Evolutionary conservation across 2,113 vertebrate genomes (phyloP).

Genomic region (Myiagra hebetior): DNA sequence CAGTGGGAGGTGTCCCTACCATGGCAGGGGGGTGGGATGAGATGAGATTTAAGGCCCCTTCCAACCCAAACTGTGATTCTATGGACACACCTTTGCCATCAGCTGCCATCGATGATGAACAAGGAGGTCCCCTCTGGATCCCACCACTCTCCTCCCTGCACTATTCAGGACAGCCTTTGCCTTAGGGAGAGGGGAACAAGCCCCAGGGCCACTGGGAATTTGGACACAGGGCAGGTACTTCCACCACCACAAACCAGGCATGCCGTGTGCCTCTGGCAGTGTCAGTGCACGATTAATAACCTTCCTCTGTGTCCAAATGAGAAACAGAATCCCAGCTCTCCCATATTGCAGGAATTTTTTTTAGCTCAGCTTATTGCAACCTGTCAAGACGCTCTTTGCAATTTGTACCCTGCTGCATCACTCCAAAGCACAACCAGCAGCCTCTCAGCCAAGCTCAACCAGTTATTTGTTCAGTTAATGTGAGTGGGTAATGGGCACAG

Average conservation of each 20-base stretch:
- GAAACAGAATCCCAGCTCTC: not conserved
- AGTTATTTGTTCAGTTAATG: not conserved
- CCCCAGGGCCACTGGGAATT: rapidly evolving
- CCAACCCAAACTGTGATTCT: not conserved
- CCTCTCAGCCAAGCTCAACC: not conserved
- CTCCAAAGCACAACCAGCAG: not conserved
- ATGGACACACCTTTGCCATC: not conserved
- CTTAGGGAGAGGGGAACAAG: not conserved
- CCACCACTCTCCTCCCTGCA: not conserved
- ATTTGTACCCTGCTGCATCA: not conserved
- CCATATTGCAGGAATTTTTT: not conserved
- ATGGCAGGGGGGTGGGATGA: not conserved
- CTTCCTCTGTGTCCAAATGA: not conserved
- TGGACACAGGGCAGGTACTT: not conserved
- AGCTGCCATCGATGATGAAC: rapidly evolving
- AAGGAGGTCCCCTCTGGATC: not conserved
- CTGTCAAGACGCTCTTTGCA: not conserved
- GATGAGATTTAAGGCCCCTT: not conserved
- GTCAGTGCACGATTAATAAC: rapidly evolving
- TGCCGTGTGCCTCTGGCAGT: rapidly evolving
- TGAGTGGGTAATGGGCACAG: not conserved
- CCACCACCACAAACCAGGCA: not conserved
- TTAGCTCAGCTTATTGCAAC: not conserved
- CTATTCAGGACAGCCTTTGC: not conserved
- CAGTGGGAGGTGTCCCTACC: not conserved